Conservation (phyloP, 2,113 vertebrate genomes). For the Podarcis raffonei region DNA sequence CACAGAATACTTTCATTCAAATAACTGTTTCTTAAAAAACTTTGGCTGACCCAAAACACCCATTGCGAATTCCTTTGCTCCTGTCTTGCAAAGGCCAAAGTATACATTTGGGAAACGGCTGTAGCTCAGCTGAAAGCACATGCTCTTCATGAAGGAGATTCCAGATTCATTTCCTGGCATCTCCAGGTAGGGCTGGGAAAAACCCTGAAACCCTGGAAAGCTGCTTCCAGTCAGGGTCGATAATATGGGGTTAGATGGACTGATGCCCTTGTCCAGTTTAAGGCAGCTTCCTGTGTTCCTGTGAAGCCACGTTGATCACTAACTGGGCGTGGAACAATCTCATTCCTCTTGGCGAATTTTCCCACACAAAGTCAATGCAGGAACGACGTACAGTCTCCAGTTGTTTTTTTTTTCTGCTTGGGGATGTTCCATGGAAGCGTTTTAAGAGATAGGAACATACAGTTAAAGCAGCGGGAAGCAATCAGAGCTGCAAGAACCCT, state of each 20-base stretch:
- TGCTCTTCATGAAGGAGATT: too few species aligned
- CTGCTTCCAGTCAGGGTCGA: too few species aligned
- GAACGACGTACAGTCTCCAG: conserved; percentile 34
- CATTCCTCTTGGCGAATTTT: neutral
- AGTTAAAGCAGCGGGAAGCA: conserved; percentile 33
- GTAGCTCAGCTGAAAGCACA: too few species aligned
- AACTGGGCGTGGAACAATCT: neutral
- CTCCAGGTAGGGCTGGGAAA: too few species aligned
- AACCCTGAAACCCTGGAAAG: too few species aligned
- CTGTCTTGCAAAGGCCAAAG: neutral
- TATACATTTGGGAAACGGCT: too few species aligned
- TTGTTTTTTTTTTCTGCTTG: neutral
- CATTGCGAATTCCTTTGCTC: neutral
- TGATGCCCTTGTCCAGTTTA: too few species aligned
- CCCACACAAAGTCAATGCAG: conserved; percentile 1
- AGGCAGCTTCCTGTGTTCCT: too few species aligned
- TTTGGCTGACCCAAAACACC: neutral
- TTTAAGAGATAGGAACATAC: conserved; percentile 18
- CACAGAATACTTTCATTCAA: neutral
- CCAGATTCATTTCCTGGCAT: too few species aligned
- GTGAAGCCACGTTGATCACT: neutral
- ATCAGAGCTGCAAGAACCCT: neutral
- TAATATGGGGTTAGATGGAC: too few species aligned
- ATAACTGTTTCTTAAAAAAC: neutral
- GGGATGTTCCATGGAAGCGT: conserved; percentile 8